A percentile compares a stretch with the other conserved stretches of the same genome.
Evolutionary conservation across 2,888 invertebrate species (phyloP).

Genomic region (Ectemnius continuus): DNA sequence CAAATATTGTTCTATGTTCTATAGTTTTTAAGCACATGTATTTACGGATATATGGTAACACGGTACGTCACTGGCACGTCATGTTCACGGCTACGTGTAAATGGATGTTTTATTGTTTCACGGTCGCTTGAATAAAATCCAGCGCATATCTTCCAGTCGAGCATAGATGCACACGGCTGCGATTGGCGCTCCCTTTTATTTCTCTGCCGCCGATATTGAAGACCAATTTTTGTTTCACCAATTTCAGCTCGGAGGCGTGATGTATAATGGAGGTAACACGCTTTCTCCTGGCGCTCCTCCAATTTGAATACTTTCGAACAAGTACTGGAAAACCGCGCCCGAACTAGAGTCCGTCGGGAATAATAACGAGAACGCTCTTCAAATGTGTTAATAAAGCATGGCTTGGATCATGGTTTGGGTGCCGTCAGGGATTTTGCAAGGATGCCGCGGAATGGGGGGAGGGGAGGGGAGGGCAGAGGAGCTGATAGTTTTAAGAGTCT

Average conservation of each 20-base stretch:
- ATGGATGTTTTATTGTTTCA: no score
- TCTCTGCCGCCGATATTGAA: no score
- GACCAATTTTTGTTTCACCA: background rate
- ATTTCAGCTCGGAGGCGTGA: background rate
- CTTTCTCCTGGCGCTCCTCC: background rate
- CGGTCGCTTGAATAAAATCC: no score
- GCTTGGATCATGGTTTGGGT: background rate
- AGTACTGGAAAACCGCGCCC: background rate
- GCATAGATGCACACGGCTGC: no score
- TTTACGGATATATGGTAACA: no score
- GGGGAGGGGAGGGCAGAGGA: background rate
- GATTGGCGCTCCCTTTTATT: no score
- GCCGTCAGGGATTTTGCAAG: no score
- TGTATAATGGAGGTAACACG: background rate
- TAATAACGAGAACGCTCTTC: background rate
- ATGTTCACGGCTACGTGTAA: no score
- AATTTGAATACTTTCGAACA: background rate
- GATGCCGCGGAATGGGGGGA: background rate
- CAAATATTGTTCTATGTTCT: no score
- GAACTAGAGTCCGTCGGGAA: background rate
- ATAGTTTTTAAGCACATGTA: no score
- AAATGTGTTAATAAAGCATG: background rate
- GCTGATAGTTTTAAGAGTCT: background rate
- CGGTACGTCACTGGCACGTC: no score
- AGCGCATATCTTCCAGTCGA: no score